Base-by-base conservation (phyloP, 1,140 invertebrate species). In the Habropoda laboriosa region DNA sequence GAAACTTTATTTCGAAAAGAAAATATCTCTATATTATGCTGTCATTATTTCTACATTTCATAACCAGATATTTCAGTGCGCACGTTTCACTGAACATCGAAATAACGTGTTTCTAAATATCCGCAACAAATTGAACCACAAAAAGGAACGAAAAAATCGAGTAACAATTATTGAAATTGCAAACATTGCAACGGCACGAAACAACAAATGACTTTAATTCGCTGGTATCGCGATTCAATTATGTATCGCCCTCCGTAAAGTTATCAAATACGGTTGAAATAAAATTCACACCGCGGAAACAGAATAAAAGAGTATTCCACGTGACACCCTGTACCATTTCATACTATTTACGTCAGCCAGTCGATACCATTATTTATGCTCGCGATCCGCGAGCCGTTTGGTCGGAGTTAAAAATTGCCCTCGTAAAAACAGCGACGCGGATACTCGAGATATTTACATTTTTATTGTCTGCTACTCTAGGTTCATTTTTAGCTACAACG, bases 311-410 rank as follows among this genome's bases (percentile, higher is more conserved):
- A 10, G 27, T 18, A 35, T 42, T 47, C n/a, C 27, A 47, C 10
- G 24, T 21, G 71, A 73, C 16, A 61, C 16, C 55, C 13, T 47
- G 42, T 35, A 24, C n/a, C 40, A 35, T 49, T 61, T 38, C 42
- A n/a, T 30, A 49, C 49, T 74, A 74, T 63, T 74, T 63, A 63
- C 10, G 32, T 40, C 32, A 40, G 32, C 32, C 58, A 74, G 10
- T 74, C 58, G 71, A 63, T 74, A 40, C 3, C n/a, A 74, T 63
- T 74, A 74, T 49, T 74, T 74, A 74, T 74, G 32, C 58, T 2
- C 8, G 12, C 42, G 12, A 74, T 40, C 30, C 16, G 30, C 18
- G 18, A 5, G n/a, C n/a, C n/a, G n/a, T n/a, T 47, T 30, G 10
- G n/a, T 27, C 16, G 2, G 16, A 63, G 42, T 63, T 63, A 74